Base-by-base conservation (phyloP, 2,797 vertebrate genomes). In the Aratinga solstitialis region DNA sequence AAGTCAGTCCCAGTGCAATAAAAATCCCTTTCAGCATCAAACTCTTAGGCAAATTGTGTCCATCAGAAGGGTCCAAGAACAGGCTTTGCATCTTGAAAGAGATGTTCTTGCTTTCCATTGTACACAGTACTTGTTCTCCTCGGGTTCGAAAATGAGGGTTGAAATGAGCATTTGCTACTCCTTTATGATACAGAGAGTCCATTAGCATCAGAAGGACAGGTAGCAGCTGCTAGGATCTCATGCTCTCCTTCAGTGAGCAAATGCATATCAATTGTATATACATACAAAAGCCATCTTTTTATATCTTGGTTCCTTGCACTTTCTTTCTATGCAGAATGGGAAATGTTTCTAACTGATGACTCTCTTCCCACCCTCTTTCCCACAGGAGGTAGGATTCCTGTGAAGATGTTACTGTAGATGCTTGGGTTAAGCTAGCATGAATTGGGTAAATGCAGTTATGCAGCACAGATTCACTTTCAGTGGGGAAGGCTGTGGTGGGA, bases 201-300 rank as follows among this genome's bases (percentile, higher is more conserved):
- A 4, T 43, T 61, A 75, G 50, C 69, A 16, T 77, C 43, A 71
- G 47, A 48, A 66, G 81, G 62, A 69, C 47, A 62, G 58, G 63
- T 48, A 47, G 40, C 81, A 90, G 54, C 54, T 71, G 50, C 75
- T 93, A 56, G 66, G 54, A 69, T 92, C 79, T 95, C 50, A 11
- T 82, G 13, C 81, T 82, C 63, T 73, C 7, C 38, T 84, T 91
- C 62, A 32, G 58, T 56, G 47, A 84, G 77, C 86, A 82, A 79
- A 72, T 61, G 79, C 73, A 84, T 45, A 67, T 86, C 62, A 19
- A 3, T 69, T 90, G 54, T 63, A 26, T 27, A 65, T 53, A 47
- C n/a, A 27, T 81, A 36, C 19, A 90, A 95, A 95, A 94, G 87
- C 87, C 85, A 84, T 90, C 62, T 74, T 91, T 83, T 81, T 94